Evolutionary conservation across 2,113 vertebrate genomes (phyloP).

Genomic region (Gymnobelideus leadbeateri): DNA sequence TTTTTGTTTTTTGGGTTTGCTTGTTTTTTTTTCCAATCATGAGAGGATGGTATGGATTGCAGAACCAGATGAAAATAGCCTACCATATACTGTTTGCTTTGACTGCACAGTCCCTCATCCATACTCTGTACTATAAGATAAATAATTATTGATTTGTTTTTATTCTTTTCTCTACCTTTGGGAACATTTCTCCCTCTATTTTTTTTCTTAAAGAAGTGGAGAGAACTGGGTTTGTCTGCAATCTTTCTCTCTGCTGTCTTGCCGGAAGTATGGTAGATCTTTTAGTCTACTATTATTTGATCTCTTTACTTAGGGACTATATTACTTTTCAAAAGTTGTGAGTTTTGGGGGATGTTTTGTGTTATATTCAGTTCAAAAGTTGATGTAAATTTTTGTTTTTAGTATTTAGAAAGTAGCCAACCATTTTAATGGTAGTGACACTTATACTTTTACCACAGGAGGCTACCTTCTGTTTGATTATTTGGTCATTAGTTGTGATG

Average conservation of each 20-base stretch:
- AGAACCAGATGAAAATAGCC: too few relatives aligned
- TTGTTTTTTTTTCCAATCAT: too few relatives aligned
- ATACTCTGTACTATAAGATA: not conserved
- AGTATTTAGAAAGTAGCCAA: not conserved
- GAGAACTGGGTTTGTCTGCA: not conserved
- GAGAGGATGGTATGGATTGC: too few relatives aligned
- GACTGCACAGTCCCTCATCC: not conserved
- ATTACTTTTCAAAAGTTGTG: not conserved
- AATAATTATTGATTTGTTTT: not conserved
- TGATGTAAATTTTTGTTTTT: not conserved
- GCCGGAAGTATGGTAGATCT: not conserved
- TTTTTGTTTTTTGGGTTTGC: too few relatives aligned
- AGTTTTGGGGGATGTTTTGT: not conserved
- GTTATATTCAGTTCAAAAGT: not conserved
- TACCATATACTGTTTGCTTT: not conserved
- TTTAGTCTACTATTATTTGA: not conserved
- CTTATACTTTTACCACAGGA: not conserved
- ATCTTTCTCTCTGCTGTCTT: not conserved
- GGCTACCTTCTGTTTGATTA: not conserved
- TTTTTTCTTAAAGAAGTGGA: not conserved
- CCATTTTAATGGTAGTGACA: not conserved
- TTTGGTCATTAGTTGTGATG: constrained; percentile 54
- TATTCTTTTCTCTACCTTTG: not conserved
- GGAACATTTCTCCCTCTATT: not conserved
- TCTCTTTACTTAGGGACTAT: not conserved